Conservation (phyloP, 2,888 invertebrate species). For the Euplagia quadripunctaria region DNA sequence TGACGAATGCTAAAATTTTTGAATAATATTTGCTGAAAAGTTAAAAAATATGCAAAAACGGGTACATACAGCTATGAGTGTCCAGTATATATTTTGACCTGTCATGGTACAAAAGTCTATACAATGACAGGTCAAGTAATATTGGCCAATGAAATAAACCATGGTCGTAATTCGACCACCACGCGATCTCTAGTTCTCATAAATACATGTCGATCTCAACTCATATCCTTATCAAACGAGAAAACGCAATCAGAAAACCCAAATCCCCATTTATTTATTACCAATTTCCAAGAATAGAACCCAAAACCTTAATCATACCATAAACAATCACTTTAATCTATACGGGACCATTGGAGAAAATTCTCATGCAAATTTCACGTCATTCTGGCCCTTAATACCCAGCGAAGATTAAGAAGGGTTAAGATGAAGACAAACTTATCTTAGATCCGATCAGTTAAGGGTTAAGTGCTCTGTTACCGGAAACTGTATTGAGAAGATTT, state of each 20-base stretch:
- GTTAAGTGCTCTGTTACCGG: slow-evolving; percentile 8
- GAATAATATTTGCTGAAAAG: no score
- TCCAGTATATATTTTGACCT: no score
- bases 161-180: no score
- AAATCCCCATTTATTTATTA: not conserved
- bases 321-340: slow-evolving; percentile 12
- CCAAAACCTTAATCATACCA: slow-evolving; percentile 11
- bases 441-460: slow-evolving; percentile 42
- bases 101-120: no score
- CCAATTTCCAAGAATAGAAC: not conserved
- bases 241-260: not conserved
- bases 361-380: slow-evolving; percentile 15
- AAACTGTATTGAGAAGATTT: slow-evolving; percentile 2
- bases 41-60: no score
- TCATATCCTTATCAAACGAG: not conserved
- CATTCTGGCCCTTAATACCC: slow-evolving; percentile 6
- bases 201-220: not conserved
- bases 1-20: no score
- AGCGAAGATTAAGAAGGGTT: slow-evolving; percentile 37
- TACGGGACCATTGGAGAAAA: slow-evolving; percentile 7
- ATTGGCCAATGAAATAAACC: no score
- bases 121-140: no score
- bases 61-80: no score
- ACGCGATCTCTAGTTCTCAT: no score
- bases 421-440: slow-evolving; percentile 50